A percentile compares a stretch with the other conserved stretches of the same genome.
Conservation (phyloP, 2,113 vertebrate genomes). For the human region GRCh38 chr9:106207001-106207500, state of each 20-base stretch:
- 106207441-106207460: not conserved
- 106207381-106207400: not conserved
- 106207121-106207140: not conserved
- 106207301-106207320: not conserved
- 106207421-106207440: not conserved
- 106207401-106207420: not conserved
- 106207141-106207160: not conserved
- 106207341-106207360: not conserved
- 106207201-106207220: not conserved
- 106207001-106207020: too few species aligned
- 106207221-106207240: not conserved
- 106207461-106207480: not conserved
- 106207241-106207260: not conserved
- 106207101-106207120: not conserved
- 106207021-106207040: too few species aligned
- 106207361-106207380: not conserved
- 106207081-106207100: not conserved
- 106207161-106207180: not conserved
- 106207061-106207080: not conserved
- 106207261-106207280: not conserved
- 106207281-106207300: not conserved
- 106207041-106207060: not conserved
- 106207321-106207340: not conserved
- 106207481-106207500: not conserved
- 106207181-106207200: not conserved